Base-by-base conservation (phyloP, 2,797 vertebrate genomes). In the Ctenosaura bakeri region DNA sequence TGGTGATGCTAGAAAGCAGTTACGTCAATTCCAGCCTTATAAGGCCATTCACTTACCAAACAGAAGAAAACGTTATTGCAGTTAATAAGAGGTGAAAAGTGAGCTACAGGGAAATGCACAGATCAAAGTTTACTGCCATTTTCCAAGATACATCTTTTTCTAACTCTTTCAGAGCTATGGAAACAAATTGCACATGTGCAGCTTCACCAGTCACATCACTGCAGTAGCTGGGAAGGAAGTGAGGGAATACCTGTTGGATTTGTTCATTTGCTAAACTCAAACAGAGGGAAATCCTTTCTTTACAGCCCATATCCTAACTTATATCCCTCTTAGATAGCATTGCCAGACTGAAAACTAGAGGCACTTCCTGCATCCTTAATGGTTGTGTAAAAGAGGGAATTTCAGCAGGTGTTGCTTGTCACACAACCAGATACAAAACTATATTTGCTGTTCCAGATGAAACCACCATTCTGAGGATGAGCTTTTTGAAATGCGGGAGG, bases 1-100 rank as follows among this genome's bases (percentile, higher is more conserved):
- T 78, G 90, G 91, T 95, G 92, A 90, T 76, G 91, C 88, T 93
- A 93, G 92, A 94, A 88, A 94, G 85, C 89, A 88, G 78, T 46
- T 24, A 86, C 90, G 52, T 87, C 85, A 59, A 5, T 83, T 79
- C 29, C 52, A 78, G 24, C 71, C 86, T 94, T 77, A 86, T 90
- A 87, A 81, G 93, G 88, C 92, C 16, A 3, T 87, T 92, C 90
- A 74, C 35, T 80, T 66, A 54, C 64, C n/a, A 76, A 90, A 64
- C 54, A 66, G 69, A 83, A 76, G 85, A 13, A 77, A 73, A 14
- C 24, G 52, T 76, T 87, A 81, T 83, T 74, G 56, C 62, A 77
- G 22, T 35, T 42, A 32, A 77, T 66, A 29, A 77, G 32, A 6
- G 76, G 26, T 16, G n/a, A 71, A 77, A 83, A 18, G 79, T 69